phyloP scores from a whole-genome alignment of 1,140 invertebrate species.

The Catajapyx aquilonaris region DNA sequence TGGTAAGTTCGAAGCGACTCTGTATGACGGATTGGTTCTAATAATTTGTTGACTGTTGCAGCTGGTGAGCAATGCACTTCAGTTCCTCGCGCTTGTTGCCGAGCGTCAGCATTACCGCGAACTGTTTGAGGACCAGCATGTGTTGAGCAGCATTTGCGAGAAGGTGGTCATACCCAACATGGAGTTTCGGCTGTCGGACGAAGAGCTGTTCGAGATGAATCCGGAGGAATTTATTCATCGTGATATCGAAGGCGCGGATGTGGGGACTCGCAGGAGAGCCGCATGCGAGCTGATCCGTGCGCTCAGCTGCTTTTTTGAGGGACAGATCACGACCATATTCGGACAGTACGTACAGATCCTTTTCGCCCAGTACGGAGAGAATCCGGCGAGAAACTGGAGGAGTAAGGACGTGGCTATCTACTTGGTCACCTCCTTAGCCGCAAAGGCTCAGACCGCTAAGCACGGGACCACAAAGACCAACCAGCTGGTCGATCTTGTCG shows the following conservation, averaged over 20 bases:
- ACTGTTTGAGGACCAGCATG: slow-evolving; percentile 71
- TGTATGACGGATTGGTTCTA: neutral
- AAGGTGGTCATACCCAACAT: slow-evolving; percentile 97
- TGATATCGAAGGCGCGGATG: slow-evolving; percentile 96
- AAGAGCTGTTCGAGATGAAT: slow-evolving; percentile 93
- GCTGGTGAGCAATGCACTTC: slow-evolving; percentile 87
- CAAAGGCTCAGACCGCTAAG: slow-evolving; percentile 72
- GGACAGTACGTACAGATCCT: slow-evolving; percentile 68
- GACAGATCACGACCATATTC: slow-evolving; percentile 79
- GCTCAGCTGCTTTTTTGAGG: slow-evolving; percentile 70
- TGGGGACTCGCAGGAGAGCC: slow-evolving; percentile 80
- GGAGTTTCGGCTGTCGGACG: slow-evolving; percentile 83
- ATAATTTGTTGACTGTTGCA: slow-evolving; percentile 21
- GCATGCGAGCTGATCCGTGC: slow-evolving; percentile 91
- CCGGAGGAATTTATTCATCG: slow-evolving; percentile 92
- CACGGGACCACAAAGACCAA: slow-evolving; percentile 81
- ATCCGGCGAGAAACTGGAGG: slow-evolving; percentile 61
- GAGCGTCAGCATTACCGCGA: slow-evolving; percentile 67
- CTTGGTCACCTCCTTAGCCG: slow-evolving; percentile 80
- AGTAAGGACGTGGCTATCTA: slow-evolving; percentile 91
- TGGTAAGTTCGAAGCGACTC: slow-evolving; percentile 30
- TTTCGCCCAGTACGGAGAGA: slow-evolving; percentile 50
- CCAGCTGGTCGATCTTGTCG: slow-evolving; percentile 63
- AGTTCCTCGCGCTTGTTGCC: slow-evolving; percentile 85
- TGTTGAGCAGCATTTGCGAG: slow-evolving; percentile 80